These are phyloP conservation scores for Delichon dasypus DNA, from an alignment of 2,797 vertebrate genomes.

Conservation along the genomic window DNA sequence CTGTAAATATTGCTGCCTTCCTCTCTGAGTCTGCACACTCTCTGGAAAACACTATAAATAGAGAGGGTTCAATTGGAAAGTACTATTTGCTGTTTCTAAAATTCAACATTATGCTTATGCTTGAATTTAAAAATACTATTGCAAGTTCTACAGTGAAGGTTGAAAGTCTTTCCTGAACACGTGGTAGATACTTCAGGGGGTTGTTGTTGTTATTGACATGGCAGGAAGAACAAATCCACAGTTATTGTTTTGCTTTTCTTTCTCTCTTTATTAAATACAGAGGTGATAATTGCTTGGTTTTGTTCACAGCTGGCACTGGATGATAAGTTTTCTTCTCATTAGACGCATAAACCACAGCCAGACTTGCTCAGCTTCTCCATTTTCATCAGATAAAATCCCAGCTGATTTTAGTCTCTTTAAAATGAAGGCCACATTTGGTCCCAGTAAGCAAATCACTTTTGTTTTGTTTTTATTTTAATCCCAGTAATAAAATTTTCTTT, in stretches of 20 bases:
- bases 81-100: neutral
- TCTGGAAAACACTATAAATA: neutral
- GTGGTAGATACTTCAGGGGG: neutral
- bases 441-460: neutral
- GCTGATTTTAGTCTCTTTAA: neutral
- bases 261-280: neutral
- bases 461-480: neutral
- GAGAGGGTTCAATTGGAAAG: neutral
- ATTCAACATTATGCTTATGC: neutral
- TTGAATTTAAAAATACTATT: neutral
- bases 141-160: neutral
- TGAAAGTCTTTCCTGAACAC: neutral
- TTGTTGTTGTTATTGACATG: neutral
- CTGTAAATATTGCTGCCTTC: neutral
- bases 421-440: neutral
- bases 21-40: neutral
- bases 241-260: neutral
- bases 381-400: neutral
- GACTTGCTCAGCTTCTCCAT: neutral
- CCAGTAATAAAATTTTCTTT: neutral
- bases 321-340: neutral
- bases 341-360: neutral
- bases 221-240: neutral
- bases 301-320: neutral
- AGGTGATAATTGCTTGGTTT: constrained; percentile 36